Percentiles rank a stretch among this genome's conserved stretches.
These are phyloP conservation scores for Vireo griseus DNA, from an alignment of 2,797 vertebrate genomes.

Conservation along the genomic window DNA sequence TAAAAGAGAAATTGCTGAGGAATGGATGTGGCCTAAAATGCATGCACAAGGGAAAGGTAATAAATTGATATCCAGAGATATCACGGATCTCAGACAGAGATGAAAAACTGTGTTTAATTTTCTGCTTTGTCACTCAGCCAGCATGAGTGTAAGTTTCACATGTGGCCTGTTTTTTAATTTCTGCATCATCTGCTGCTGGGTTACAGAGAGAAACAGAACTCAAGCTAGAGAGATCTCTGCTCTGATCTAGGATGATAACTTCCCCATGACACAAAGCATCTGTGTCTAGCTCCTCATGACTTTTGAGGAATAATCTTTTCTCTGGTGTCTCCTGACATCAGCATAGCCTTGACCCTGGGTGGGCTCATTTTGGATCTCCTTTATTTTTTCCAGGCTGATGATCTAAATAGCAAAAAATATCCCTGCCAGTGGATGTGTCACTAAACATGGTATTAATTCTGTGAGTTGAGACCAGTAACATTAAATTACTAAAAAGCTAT, in stretches of 20 bases:
- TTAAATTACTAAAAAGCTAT: background rate
- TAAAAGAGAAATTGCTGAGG: background rate
- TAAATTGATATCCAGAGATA: background rate
- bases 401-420: background rate
- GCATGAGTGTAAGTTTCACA: background rate
- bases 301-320: fast-evolving
- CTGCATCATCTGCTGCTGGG: background rate
- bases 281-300: fast-evolving
- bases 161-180: background rate
- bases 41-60: background rate
- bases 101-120: background rate
- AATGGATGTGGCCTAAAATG: background rate
- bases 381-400: background rate
- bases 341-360: fast-evolving
- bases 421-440: fast-evolving
- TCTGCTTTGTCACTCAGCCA: background rate
- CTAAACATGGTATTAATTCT: background rate
- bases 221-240: background rate
- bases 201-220: background rate
- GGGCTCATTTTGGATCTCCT: background rate
- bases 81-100: background rate
- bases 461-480: fast-evolving
- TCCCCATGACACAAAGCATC: background rate
- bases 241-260: background rate
- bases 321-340: fast-evolving